Conservation (phyloP, 2,797 vertebrate species). For the Cryptoprocta ferox region DNA sequence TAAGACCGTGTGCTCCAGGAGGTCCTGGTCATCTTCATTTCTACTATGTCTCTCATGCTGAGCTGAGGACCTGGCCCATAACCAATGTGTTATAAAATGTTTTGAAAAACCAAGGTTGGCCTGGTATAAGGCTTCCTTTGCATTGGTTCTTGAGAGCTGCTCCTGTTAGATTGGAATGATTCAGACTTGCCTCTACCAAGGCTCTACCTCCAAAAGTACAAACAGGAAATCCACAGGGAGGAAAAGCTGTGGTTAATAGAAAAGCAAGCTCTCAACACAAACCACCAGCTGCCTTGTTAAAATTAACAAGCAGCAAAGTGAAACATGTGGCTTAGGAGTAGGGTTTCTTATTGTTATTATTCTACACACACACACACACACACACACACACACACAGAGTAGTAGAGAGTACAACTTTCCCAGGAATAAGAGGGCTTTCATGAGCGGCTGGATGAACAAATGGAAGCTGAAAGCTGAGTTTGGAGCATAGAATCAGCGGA, state of each 20-base stretch:
- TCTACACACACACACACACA: neutral
- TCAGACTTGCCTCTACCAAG: neutral
- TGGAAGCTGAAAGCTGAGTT: neutral
- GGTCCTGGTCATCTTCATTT: neutral
- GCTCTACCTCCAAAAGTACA: constrained; percentile 28
- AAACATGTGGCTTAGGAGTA: constrained; percentile 68
- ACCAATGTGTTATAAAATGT: neutral
- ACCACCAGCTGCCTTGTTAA: constrained; percentile 78
- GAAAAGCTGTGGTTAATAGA: constrained; percentile 66
- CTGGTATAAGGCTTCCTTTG: neutral
- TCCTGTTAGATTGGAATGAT: neutral
- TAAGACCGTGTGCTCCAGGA: neutral
- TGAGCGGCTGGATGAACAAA: neutral
- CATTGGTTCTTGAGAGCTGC: neutral
- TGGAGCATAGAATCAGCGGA: neutral
- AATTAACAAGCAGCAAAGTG: constrained; percentile 79
- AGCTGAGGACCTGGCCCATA: neutral
- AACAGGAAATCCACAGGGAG: constrained; percentile 65
- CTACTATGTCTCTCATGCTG: neutral
- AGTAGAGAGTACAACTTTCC: neutral
- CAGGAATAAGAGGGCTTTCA: constrained; percentile 10
- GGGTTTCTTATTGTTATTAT: constrained; percentile 68
- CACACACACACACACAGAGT: neutral
- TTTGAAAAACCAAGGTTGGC: neutral
- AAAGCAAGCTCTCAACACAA: constrained; percentile 73